Percentiles rank a stretch among this genome's conserved stretches.
Evolutionary conservation across 2,113 vertebrate species (phyloP).

Genomic region (Planiliza haematocheilus): DNA sequence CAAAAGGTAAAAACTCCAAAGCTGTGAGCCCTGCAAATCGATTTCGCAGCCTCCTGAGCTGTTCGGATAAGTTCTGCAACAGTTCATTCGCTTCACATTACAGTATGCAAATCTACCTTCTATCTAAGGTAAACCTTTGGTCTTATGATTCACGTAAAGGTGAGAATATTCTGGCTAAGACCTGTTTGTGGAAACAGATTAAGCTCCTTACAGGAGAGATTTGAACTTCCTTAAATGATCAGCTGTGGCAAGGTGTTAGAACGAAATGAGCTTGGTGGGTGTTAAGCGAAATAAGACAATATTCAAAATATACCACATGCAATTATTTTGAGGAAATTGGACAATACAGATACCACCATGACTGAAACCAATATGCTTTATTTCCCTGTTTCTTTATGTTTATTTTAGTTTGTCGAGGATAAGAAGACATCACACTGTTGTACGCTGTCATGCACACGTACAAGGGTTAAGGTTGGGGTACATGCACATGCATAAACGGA

Average conservation of each 20-base stretch:
- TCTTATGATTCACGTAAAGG: not conserved
- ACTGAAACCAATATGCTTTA: too few relatives aligned
- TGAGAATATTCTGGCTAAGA: not conserved
- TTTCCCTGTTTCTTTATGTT: not conserved
- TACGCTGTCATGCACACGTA: too few relatives aligned
- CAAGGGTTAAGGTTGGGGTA: too few relatives aligned
- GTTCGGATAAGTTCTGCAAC: constrained; percentile 1
- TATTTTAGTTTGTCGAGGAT: not conserved
- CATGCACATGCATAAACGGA: too few relatives aligned
- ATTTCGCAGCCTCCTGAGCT: not conserved
- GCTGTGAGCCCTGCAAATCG: not conserved
- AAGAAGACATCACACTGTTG: not conserved
- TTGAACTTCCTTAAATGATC: not conserved
- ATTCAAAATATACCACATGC: too few relatives aligned
- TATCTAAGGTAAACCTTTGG: not conserved
- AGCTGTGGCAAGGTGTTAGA: not conserved
- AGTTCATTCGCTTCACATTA: not conserved
- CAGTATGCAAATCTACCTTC: not conserved
- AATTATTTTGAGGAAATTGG: too few relatives aligned
- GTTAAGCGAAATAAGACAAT: too few relatives aligned
- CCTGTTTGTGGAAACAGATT: not conserved
- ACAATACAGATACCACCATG: too few relatives aligned
- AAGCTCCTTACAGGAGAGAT: not conserved
- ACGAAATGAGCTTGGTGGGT: not conserved
- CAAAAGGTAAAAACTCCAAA: too few relatives aligned